These are phyloP conservation scores for Lethocerus indicus DNA, from an alignment of 1,140 invertebrate species.

Conservation along the genomic window DNA sequence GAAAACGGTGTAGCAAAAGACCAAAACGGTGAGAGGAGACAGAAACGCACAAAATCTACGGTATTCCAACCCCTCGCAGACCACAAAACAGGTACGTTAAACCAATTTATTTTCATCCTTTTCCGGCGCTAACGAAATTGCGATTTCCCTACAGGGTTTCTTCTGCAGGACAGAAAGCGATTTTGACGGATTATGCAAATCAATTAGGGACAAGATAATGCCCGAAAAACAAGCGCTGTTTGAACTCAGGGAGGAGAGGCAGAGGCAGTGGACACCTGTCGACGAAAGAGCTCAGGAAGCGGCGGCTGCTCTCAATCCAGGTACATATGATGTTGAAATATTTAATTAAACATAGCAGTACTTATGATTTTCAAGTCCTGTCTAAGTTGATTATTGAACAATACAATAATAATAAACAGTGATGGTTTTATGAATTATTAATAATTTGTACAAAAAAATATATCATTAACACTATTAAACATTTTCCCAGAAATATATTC, in stretches of 20 bases:
- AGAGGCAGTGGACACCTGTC: conserved; percentile 45
- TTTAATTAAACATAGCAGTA: background rate
- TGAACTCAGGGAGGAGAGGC: conserved; percentile 52
- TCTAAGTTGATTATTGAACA: background rate
- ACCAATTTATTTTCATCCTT: too few relatives aligned
- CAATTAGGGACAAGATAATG: conserved; percentile 45
- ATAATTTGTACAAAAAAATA: background rate
- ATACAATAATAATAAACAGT: background rate
- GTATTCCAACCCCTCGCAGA: too few relatives aligned
- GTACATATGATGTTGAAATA: background rate
- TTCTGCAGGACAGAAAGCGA: conserved; percentile 70
- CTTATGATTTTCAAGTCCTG: background rate
- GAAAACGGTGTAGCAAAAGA: too few relatives aligned
- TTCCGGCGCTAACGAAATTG: too few relatives aligned
- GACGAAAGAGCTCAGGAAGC: conserved; percentile 26
- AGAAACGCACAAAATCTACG: too few relatives aligned
- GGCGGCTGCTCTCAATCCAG: conserved; percentile 20
- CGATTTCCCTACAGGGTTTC: conserved; percentile 53
- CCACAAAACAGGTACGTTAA: too few relatives aligned
- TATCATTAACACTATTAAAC: background rate
- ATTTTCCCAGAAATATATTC: background rate
- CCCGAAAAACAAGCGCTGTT: conserved; percentile 60
- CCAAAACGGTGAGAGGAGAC: too few relatives aligned
- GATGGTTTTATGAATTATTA: too few relatives aligned
- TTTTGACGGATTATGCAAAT: conserved; percentile 59